These are phyloP conservation scores for Cepaea nemoralis DNA, from an alignment of 1,140 invertebrate species.

Conservation along the genomic window DNA sequence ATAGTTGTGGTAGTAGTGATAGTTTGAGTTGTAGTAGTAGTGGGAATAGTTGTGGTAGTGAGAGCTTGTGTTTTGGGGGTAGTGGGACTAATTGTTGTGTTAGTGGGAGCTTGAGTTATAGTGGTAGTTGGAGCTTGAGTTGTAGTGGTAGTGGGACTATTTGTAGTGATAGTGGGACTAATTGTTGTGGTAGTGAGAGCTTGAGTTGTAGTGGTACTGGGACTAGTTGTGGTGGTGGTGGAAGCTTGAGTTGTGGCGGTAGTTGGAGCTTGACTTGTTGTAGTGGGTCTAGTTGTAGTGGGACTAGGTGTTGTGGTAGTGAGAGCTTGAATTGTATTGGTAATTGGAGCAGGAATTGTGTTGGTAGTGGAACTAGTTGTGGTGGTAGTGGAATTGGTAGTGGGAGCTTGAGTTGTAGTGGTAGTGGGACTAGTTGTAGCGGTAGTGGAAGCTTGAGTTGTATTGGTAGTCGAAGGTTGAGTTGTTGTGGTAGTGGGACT, in stretches of 20 bases:
- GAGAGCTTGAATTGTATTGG: neutral
- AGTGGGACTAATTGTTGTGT: neutral
- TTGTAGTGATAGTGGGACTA: too few species aligned
- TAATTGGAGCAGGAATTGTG: neutral
- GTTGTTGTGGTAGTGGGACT: neutral
- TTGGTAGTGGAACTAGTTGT: neutral
- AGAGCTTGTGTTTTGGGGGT: neutral
- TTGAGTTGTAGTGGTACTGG: neutral
- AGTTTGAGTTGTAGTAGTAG: neutral
- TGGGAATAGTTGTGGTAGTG: neutral
- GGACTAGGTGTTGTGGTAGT: neutral
- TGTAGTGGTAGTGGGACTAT: too few species aligned
- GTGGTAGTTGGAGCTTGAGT: neutral
- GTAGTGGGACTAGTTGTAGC: neutral
- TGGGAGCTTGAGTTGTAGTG: neutral
- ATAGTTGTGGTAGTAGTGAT: neutral
- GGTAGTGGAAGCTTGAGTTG: neutral
- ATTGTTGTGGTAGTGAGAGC: neutral
- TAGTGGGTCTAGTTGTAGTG: neutral
- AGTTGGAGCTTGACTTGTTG: neutral
- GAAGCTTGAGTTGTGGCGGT: neutral
- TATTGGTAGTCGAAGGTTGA: neutral
- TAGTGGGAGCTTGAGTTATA: neutral
- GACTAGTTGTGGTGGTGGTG: neutral
- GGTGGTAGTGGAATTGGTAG: neutral